Percentiles rank a stretch among this genome's conserved stretches.
Conservation (phyloP, 2,888 invertebrate species). For the Anthrax anthrax region DNA sequence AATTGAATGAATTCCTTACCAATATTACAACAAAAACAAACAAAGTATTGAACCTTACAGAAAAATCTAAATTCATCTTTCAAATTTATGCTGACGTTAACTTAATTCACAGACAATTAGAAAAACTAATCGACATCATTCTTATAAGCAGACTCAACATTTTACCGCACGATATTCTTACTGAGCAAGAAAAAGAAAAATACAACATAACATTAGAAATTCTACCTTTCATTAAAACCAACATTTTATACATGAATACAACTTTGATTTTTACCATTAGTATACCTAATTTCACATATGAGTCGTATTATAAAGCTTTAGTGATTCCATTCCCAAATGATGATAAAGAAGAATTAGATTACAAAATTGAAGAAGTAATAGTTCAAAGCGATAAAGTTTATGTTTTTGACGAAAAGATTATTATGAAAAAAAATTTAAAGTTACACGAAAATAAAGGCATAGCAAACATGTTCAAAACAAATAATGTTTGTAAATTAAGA, state of each 20-base stretch:
- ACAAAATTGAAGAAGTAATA: not conserved
- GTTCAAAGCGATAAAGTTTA: not conserved
- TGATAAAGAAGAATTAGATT: not conserved
- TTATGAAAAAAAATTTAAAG: not conserved
- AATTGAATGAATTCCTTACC: not conserved
- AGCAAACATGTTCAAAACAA: not conserved
- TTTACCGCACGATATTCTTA: not conserved
- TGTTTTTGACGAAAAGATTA: not conserved
- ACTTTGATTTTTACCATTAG: not conserved
- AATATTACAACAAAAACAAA: not conserved
- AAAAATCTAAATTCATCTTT: not conserved
- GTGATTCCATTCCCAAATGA: not conserved
- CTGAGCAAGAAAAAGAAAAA: not conserved
- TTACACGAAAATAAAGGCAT: not conserved
- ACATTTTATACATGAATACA: not conserved
- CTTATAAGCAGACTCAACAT: no score
- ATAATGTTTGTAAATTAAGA: not conserved
- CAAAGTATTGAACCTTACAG: not conserved
- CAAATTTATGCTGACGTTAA: not conserved
- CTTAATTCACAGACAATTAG: not conserved
- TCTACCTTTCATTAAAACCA: not conserved
- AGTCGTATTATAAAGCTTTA: not conserved
- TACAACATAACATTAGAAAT: not conserved
- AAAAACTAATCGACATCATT: not conserved
- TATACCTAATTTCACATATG: not conserved